These are phyloP conservation scores for Seriola rivoliana DNA, from an alignment of 2,113 vertebrate genomes.

Conservation along the genomic window DNA sequence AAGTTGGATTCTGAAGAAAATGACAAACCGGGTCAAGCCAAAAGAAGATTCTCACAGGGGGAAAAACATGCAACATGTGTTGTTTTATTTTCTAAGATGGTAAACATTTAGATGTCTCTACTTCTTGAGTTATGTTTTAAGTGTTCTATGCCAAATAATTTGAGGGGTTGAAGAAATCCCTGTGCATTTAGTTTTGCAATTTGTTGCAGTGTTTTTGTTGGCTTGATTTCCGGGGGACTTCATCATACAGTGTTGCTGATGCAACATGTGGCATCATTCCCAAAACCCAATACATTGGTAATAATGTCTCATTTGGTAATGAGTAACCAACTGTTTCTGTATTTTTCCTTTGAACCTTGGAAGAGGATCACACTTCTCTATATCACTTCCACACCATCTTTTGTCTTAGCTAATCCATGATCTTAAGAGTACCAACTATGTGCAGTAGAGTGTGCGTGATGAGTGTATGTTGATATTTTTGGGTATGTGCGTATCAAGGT, in stretches of 20 bases:
- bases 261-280: constrained; percentile 30
- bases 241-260: constrained; percentile 21
- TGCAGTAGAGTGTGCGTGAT: background rate
- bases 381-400: background rate
- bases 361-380: background rate
- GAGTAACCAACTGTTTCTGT: background rate
- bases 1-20: constrained; percentile 39
- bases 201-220: background rate
- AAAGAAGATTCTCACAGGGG: background rate
- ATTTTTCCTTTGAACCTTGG: background rate
- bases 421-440: background rate
- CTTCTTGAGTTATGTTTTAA: background rate
- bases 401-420: background rate
- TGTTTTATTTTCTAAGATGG: background rate
- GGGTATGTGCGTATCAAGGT: constrained; percentile 26
- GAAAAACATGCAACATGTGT: background rate
- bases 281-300: constrained; percentile 14
- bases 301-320: constrained; percentile 14
- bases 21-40: constrained; percentile 31
- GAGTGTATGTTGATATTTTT: constrained; percentile 42
- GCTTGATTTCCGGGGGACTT: constrained; percentile 40
- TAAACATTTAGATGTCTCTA: background rate
- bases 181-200: background rate
- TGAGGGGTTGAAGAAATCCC: background rate
- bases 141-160: background rate